A percentile compares a stretch with the other conserved stretches of the same genome.
phyloP scores from a whole-genome alignment of 2,888 invertebrate genomes.

The Chrysolina oricalcia region DNA sequence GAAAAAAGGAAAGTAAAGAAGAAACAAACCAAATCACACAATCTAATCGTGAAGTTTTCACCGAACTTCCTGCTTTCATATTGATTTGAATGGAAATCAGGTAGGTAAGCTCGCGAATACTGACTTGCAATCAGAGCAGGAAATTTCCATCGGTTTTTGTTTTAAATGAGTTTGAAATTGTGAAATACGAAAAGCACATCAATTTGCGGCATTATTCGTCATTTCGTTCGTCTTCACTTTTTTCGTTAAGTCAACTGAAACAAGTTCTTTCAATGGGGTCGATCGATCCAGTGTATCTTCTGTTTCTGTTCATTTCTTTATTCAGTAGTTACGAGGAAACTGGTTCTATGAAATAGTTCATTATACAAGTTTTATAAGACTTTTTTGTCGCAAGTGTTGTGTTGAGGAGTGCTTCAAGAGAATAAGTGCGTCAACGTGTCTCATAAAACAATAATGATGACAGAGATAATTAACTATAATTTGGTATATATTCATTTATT shows the following conservation, averaged over 20 bases:
- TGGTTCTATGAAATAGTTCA: background rate
- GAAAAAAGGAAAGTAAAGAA: conserved; percentile 19
- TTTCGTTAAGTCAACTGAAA: conserved; percentile 27
- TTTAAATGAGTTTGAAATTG: conserved; percentile 41
- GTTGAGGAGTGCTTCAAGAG: too few relatives aligned
- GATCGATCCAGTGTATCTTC: conserved; percentile 3
- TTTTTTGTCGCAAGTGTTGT: too few relatives aligned
- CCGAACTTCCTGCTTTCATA: conserved; percentile 27
- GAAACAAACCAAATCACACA: conserved; percentile 32
- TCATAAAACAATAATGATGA: too few relatives aligned
- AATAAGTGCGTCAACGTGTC: too few relatives aligned
- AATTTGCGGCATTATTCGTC: conserved; percentile 39
- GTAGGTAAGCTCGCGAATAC: conserved; percentile 27
- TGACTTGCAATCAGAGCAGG: conserved; percentile 37
- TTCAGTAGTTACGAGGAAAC: background rate
- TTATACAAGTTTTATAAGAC: too few relatives aligned
- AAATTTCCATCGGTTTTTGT: conserved; percentile 41
- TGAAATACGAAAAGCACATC: conserved; percentile 40
- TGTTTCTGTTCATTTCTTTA: background rate
- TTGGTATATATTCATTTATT: too few relatives aligned
- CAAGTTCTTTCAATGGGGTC: background rate
- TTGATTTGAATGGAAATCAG: conserved; percentile 35
- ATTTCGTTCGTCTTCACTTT: conserved; percentile 34
- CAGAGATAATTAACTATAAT: too few relatives aligned
- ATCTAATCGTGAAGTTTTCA: conserved; percentile 24